Conservation (phyloP, 37 sponge, comb jelly and placozoan genomes). For the Chondrosia reniformis region DNA sequence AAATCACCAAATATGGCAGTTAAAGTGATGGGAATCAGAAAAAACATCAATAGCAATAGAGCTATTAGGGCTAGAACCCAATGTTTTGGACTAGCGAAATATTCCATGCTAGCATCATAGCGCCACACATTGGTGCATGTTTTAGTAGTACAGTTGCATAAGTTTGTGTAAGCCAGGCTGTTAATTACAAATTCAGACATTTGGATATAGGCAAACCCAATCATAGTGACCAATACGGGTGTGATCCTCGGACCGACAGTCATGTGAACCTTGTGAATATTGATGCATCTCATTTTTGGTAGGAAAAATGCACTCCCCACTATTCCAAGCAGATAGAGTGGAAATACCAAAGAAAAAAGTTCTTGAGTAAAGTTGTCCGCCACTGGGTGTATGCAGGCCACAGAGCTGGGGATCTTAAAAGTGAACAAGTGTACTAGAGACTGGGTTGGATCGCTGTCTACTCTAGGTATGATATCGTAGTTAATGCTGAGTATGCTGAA, state of each 20-base stretch:
- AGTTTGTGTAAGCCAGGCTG: neutral
- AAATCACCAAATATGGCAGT: constrained; percentile 7
- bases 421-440: neutral
- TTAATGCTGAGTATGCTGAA: constrained; percentile 26
- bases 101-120: constrained; percentile 13
- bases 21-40: constrained; percentile 28
- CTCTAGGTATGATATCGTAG: neutral
- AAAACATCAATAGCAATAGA: neutral
- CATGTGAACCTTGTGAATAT: constrained; percentile 6
- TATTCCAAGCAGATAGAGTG: constrained; percentile 30
- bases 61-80: constrained; percentile 5
- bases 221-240: constrained; percentile 33
- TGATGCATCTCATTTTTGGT: neutral
- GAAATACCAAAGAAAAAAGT: constrained; percentile 30
- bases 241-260: constrained; percentile 15
- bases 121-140: constrained; percentile 15
- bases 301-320: neutral
- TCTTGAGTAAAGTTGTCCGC: constrained; percentile 17
- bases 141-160: neutral
- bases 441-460: no score
- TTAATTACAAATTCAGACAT: neutral
- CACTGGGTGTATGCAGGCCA: constrained; percentile 32
- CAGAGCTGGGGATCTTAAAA: no score
- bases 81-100: constrained; percentile 10
- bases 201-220: constrained; percentile 12